Base-by-base conservation (phyloP, 2,797 vertebrate species). In the Selene dorsalis region DNA sequence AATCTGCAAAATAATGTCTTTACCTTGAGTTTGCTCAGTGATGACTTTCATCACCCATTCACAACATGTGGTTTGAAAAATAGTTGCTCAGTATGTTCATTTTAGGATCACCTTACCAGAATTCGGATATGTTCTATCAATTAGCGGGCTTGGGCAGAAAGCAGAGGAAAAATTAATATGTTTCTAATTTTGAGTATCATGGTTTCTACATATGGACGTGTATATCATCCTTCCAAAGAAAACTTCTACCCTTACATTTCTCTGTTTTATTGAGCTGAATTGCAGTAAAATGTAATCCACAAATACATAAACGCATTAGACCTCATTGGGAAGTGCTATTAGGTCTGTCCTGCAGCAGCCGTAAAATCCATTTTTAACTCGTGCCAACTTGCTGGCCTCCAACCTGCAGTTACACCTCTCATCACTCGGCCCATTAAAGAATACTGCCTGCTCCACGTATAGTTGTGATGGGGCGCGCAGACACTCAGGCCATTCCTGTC, bases 291-390 rank as follows among this genome's bases (percentile, higher is more conserved):
- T 75, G 35, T 75, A 92, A 93, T 93, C 92, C 91, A 92, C 89
- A 90, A 93, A 94, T 94, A 90, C 85, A 94, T 94, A 91, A 93
- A 92, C 80, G 79, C 90, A 92, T 94, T 91, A 92, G 87, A 90
- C 88, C 89, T 94, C 87, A 90, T 48, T 88, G 87, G 85, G 90
- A 93, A 92, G 90, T 87, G 89, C 84, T 89, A 89, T 90, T 90
- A 87, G 83, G 86, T 91, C 89, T 86, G 89, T 88, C 81, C 55
- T 74, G 63, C 78, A 85, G 85, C 88, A 84, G 90, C 88, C 88
- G 91, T 94, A 87, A 94, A 93, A 90, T 88, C 84, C 88, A 93
- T 94, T 93, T 94, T 90, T 90, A 94, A 90, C 86, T 87, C 58
- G 26, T 82, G 87, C 83, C 86, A 89, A 76, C 80, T 88, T 75